phyloP scores from a whole-genome alignment of 2,113 vertebrate species.

The Falcunculus frontatus region DNA sequence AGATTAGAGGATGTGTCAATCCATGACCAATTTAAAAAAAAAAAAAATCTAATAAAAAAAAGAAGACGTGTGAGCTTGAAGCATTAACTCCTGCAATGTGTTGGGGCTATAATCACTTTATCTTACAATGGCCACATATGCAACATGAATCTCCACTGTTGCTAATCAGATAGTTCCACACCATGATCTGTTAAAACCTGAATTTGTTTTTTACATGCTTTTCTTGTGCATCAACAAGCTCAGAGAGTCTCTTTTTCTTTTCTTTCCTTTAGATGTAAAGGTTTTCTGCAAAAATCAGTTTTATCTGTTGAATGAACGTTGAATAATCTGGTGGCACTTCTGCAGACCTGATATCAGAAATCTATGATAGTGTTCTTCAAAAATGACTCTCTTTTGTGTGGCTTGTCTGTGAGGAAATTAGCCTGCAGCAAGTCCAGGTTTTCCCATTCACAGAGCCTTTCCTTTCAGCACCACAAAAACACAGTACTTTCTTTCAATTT shows the following conservation, averaged over 20 bases:
- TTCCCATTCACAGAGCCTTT: neutral
- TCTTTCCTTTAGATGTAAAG: neutral
- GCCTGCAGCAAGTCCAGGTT: neutral
- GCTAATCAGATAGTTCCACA: neutral
- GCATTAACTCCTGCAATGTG: neutral
- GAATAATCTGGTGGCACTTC: neutral
- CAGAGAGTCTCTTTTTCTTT: neutral
- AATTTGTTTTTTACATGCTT: neutral
- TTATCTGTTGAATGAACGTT: neutral
- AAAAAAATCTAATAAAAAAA: neutral
- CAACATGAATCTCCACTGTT: neutral
- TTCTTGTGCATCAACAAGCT: neutral
- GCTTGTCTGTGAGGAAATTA: neutral
- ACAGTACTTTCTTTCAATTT: neutral
- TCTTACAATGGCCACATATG: neutral
- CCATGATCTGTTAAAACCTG: neutral
- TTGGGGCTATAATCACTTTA: neutral
- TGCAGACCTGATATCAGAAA: neutral
- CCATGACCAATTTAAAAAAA: neutral
- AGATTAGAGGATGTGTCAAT: neutral
- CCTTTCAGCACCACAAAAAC: neutral
- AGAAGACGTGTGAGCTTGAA: neutral
- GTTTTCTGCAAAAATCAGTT: constrained; percentile 24
- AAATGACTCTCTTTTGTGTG: neutral
- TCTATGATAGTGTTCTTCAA: neutral